A percentile compares a stretch with the other conserved stretches of the same genome.
These are phyloP conservation scores for Venustaconcha ellipsiformis DNA, from an alignment of 1,140 invertebrate species.

Conservation along the genomic window DNA sequence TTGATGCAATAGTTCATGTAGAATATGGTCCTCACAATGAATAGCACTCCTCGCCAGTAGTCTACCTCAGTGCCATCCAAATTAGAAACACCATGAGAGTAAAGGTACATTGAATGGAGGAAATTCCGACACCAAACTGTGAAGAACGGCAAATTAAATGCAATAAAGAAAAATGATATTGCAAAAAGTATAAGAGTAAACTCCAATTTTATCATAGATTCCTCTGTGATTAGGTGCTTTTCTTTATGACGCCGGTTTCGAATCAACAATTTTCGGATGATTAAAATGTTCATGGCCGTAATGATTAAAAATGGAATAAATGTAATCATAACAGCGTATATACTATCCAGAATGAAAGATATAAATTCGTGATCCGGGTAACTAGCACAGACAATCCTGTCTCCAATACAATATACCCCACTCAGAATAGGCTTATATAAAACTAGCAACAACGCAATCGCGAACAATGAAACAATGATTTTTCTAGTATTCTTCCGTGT, in stretches of 20 bases:
- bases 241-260: constrained; percentile 26
- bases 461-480: constrained; percentile 32
- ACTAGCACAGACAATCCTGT: constrained; percentile 19
- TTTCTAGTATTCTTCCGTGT: constrained; percentile 14
- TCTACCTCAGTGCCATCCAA: not conserved
- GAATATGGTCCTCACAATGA: constrained; percentile 51
- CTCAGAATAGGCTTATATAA: constrained; percentile 54
- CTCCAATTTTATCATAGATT: constrained; percentile 40
- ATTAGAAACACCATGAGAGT: no score
- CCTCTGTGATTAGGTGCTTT: constrained; percentile 29
- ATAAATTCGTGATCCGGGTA: constrained; percentile 26
- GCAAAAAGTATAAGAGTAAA: constrained; percentile 52
- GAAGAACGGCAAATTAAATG: constrained; percentile 52
- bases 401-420: constrained; percentile 18
- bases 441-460: constrained; percentile 30
- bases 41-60: constrained; percentile 43
- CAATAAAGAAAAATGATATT: constrained; percentile 47
- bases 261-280: constrained; percentile 41
- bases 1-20: constrained; percentile 60
- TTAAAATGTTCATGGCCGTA: constrained; percentile 42
- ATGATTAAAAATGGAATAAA: constrained; percentile 46
- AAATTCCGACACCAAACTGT: constrained; percentile 33
- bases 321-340: constrained; percentile 45
- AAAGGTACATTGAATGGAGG: no score
- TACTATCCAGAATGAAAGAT: constrained; percentile 47